Evolutionary conservation across 2,113 vertebrate species (phyloP), one percentile per base, ranked within the genome.

Genomic region (Polypterus bichir): DNA sequence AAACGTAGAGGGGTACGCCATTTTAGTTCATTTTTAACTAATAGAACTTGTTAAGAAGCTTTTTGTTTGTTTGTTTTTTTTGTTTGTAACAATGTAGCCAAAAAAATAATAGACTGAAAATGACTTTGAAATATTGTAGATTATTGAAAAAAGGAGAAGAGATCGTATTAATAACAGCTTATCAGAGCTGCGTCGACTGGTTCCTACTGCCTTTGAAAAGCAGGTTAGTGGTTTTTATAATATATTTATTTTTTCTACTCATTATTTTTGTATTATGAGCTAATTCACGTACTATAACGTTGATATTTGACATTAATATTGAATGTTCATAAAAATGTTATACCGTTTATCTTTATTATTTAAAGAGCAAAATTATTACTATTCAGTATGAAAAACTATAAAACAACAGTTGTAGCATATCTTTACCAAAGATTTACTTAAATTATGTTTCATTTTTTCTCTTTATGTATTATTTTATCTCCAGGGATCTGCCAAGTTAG

Each of bases 151-250:
- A 84, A 84, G 93, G 72, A 89, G 93, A 62, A 83, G 93, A 70
- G 93, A 97, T 85, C 80, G 94, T 70, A 98, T 98, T 83, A 98
- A 98, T 86, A 92, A 84, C 83, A 95, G 94, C 64, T 83, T 97
- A 81, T 89, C 86, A 11, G 94, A 98, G 80, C 66, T 98, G 69
- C 87, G 94, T 68, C 69, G 92, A 64, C 87, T 98, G 62, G 91
- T 98, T 72, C 94, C 94, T 53, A 92, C 91, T 1, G 91, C 93
- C 44, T 92, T 93, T 76, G 91, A 98, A 84, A 97, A 97, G 78
- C 93, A 97, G 92, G 93, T 94, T 82, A 88, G 86, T 63, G 57
- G 66, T 61, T 70, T 47, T 52, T 46, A 3, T 49, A 10, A 11
- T 68, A 49, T 58, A 59, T 62, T 64, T 59, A 48, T 63, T 52